These are phyloP conservation scores for Picus viridis DNA, from an alignment of 2,797 vertebrate genomes.

Conservation along the genomic window DNA sequence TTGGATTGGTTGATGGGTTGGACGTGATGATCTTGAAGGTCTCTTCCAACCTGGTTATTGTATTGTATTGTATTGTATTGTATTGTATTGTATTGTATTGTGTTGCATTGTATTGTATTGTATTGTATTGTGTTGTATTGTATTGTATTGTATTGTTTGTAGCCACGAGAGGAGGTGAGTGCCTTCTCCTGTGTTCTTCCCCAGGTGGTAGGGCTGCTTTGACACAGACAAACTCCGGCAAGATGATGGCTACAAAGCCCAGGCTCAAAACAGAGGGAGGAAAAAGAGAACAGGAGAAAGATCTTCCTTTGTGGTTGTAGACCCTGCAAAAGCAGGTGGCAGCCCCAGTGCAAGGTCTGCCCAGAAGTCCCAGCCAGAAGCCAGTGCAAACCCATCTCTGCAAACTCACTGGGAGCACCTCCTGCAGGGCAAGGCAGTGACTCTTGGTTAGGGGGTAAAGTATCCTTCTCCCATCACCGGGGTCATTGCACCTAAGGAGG, in stretches of 20 bases:
- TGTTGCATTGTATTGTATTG: too few species aligned
- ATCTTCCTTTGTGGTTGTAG: not conserved
- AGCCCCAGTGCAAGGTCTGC: rapidly evolving
- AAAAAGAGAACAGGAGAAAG: not conserved
- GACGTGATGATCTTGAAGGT: too few species aligned
- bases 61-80: too few species aligned
- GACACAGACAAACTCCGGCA: not conserved
- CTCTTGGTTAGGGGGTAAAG: not conserved
- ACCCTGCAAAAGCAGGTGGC: not conserved
- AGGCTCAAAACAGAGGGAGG: not conserved
- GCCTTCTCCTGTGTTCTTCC: not conserved
- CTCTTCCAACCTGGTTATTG: too few species aligned
- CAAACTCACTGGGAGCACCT: not conserved
- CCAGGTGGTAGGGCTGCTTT: not conserved
- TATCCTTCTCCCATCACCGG: not conserved
- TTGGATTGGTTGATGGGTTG: too few species aligned
- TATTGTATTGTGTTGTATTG: too few species aligned
- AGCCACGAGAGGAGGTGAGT: not conserved
- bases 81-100: too few species aligned
- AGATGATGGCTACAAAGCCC: rapidly evolving
- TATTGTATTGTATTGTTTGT: not conserved
- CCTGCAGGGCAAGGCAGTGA: not conserved
- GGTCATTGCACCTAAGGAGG: not conserved
- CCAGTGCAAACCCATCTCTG: not conserved
- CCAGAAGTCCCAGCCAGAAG: not conserved